phyloP scores from a whole-genome alignment of 2,888 invertebrate species.

The Scaeva pyrastri region DNA sequence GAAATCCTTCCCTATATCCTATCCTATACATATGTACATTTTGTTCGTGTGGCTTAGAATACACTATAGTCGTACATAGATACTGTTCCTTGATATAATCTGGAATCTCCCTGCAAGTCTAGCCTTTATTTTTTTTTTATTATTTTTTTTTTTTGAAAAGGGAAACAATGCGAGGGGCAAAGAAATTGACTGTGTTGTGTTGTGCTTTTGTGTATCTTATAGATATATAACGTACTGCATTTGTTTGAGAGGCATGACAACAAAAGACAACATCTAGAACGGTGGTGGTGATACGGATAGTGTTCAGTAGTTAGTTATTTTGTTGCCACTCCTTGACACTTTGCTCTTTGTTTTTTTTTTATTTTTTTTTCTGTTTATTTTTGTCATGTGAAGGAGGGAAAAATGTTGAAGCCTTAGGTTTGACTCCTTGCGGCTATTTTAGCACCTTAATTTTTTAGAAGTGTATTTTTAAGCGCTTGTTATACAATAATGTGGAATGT shows the following conservation, averaged over 20 bases:
- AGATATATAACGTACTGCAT: background rate
- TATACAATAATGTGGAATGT: too few species aligned
- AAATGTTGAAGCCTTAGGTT: background rate
- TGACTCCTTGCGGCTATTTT: background rate
- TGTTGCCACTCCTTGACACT: conserved; percentile 15
- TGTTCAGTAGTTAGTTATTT: conserved; percentile 31
- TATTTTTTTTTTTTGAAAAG: conserved; percentile 1
- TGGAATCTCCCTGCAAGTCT: conserved; percentile 11
- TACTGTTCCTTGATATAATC: conserved; percentile 39
- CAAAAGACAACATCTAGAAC: conserved; percentile 33
- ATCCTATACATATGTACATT: too few species aligned
- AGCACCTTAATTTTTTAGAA: background rate
- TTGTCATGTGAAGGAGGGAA: background rate
- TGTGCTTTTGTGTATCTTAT: background rate
- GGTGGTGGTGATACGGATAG: background rate
- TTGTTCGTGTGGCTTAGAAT: conserved; percentile 22
- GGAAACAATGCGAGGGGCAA: background rate
- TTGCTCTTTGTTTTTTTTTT: too few species aligned
- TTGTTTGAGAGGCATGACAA: conserved; percentile 25
- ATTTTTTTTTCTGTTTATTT: too few species aligned
- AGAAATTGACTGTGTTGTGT: conserved; percentile 3
- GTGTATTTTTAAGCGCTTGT: background rate
- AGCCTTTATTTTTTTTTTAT: conserved; percentile 12
- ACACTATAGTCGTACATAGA: background rate
- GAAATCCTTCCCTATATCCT: too few species aligned